A percentile compares a stretch with the other conserved stretches of the same genome.
Evolutionary conservation across 2,113 vertebrate species (phyloP).

Genomic region (Eurystomus gularis): DNA sequence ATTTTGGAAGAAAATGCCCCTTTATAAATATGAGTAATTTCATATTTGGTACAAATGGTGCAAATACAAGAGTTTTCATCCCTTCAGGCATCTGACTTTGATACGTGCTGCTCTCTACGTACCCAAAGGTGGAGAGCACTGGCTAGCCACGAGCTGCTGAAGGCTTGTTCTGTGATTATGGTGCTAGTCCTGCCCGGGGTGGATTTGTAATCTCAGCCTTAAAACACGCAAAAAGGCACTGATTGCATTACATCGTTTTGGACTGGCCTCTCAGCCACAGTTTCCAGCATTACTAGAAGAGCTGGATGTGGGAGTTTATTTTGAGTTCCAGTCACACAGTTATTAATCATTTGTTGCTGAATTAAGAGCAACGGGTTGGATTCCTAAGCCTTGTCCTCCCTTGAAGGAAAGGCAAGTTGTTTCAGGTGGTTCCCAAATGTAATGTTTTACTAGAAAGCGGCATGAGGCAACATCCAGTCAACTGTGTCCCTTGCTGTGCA

Average conservation of each 20-base stretch:
- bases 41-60: not conserved
- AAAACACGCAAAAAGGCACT: not conserved
- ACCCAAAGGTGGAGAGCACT: not conserved
- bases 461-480: not conserved
- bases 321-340: not conserved
- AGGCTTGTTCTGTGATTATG: rapidly evolving
- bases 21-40: not conserved
- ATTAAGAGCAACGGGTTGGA: not conserved
- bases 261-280: not conserved
- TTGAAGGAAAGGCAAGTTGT: not conserved
- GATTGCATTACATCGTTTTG: rapidly evolving
- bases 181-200: not conserved
- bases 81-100: not conserved
- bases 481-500: not conserved
- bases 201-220: not conserved
- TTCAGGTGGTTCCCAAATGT: not conserved
- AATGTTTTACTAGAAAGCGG: not conserved
- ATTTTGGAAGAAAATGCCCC: not conserved
- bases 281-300: not conserved
- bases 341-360: not conserved
- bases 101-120: not conserved
- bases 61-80: not conserved
- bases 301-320: not conserved
- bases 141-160: not conserved
- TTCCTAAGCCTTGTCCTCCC: not conserved